Evolutionary conservation across 2,888 invertebrate species (phyloP).

Genomic region (Timema podura): DNA sequence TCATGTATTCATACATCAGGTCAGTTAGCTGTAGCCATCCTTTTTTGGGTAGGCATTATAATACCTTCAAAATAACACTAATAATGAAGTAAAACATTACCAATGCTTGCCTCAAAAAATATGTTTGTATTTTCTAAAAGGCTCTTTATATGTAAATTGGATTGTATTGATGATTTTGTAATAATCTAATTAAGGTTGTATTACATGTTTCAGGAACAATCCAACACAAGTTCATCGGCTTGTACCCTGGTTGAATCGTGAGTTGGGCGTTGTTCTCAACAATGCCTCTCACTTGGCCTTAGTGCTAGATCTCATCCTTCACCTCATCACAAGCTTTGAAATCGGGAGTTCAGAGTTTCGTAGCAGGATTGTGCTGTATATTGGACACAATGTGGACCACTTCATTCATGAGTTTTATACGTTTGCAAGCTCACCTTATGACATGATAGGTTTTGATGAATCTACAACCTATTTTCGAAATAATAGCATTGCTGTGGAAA

Average conservation of each 20-base stretch:
- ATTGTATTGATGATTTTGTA: no score
- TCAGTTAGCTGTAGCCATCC: no score
- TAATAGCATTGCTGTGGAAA: not conserved
- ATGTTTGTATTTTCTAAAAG: no score
- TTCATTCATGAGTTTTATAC: slow-evolving; percentile 85
- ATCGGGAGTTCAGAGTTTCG: slow-evolving; percentile 67
- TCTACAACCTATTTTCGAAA: slow-evolving; percentile 18
- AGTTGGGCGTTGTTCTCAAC: slow-evolving; percentile 70
- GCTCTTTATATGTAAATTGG: no score
- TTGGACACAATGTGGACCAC: slow-evolving; percentile 63
- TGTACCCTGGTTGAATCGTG: slow-evolving; percentile 84
- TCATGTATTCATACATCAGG: no score
- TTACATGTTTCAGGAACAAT: no score
- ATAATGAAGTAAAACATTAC: no score
- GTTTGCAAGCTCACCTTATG: slow-evolving; percentile 83
- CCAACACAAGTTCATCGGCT: slow-evolving; percentile 60
- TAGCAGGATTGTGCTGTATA: slow-evolving; percentile 61
- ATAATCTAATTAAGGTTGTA: no score
- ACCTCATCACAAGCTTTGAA: slow-evolving; percentile 62
- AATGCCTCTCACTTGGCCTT: slow-evolving; percentile 61
- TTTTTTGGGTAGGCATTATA: no score
- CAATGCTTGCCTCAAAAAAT: no score
- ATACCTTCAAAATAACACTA: no score
- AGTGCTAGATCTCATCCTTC: slow-evolving; percentile 65
- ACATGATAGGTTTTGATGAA: slow-evolving; percentile 61